Evolutionary conservation across 2,797 vertebrate species (phyloP), one percentile per base, ranked within the genome.

Genomic region (Morus bassanus): DNA sequence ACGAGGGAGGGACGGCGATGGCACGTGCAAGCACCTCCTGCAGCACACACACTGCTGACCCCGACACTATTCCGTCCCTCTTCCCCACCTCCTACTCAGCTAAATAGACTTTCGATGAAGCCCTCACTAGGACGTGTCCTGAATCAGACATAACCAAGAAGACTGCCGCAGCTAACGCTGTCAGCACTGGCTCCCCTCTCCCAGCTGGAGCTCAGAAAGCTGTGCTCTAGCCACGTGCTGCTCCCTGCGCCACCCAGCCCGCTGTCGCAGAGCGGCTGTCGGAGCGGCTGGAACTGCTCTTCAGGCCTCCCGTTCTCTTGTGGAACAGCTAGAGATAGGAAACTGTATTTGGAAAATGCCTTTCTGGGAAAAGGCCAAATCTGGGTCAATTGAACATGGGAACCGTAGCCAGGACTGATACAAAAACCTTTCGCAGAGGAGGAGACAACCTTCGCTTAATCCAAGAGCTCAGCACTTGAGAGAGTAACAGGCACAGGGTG

Each of bases 151-250:
- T 5, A 19, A 48, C 48, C 17, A 17, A 27, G 9, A 13, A 7
- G 33, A 7, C 4, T 5, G 18, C 61, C 3, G 18, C 54, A 33
- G 30, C n/a, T 5, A 11, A 3, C 0, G 0, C 63, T 7, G 11
- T 1, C 41, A 14, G 18, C 28, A 3, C 0, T 2, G 45, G 41
- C 51, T 69, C 7, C 39, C 25, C 43, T n/a, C 33, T 33, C 43
- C 50, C 63, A 23, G 53, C 74, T 1, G 22, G 33, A 30, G 41
- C 48, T 48, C 11, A 5, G 72, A 15, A 24, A 11, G 39, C 63
- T 7, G 19, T 3, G 45, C 74, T 59, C 67, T 12, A 31, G n/a
- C 60, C 54, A 23, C 9, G 6, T 6, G 25, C 82, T 63, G 67
- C 65, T 43, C 56, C 51, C 61, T 18, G 54, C 3, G 8, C 7